Evolutionary conservation across 1,140 invertebrate species (phyloP), one percentile per base, ranked within the genome.

Genomic region (Drosophila ironensis): DNA sequence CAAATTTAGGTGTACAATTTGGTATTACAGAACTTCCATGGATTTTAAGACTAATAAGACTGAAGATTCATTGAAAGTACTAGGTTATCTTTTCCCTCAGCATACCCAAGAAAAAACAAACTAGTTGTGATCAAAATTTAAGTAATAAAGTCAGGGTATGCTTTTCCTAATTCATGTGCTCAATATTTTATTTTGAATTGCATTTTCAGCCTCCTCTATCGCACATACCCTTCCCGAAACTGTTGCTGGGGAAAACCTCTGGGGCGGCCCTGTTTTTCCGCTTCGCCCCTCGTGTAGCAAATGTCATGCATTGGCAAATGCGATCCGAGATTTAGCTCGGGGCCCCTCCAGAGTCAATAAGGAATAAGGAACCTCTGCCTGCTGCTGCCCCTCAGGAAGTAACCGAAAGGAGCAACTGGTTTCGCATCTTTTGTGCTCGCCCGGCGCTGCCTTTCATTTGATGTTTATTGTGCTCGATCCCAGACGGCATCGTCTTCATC

Each of bases 281-380:
- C 42, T 50, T 61, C 22, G 24, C 7, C 16, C 38, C 16, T 17
- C 7, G 38, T 74, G 60, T 60, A n/a, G n/a, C 35, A 71, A 80
- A 74, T 72, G 68, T 54, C 71, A 53, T 59, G 69, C 60, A 72
- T 80, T 57, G 77, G 54, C 61, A 54, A 69, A 81, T 68, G 50
- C 37, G 60, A 74, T 69, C 44, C 37, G 50, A 59, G 61, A 67
- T 47, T 70, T 40, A 25, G 73, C 44, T 47, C 5, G 14, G 37
- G 42, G 37, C 30, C 42, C 30, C 53, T 69, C 52, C 19, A 51
- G 57, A 81, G 76, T 81, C 76, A 80, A 81, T 81, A 81, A 84
- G 69, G 60, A 70, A 40, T 19, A n/a, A n/a, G n/a, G n/a, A n/a
- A n/a, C n/a, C n/a, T n/a, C n/a, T n/a, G n/a, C n/a, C 22, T 42